Evolutionary conservation across 2,113 vertebrate genomes (phyloP), one percentile per base, ranked within the genome.

Genomic region (Oreotrochilus melanogaster): DNA sequence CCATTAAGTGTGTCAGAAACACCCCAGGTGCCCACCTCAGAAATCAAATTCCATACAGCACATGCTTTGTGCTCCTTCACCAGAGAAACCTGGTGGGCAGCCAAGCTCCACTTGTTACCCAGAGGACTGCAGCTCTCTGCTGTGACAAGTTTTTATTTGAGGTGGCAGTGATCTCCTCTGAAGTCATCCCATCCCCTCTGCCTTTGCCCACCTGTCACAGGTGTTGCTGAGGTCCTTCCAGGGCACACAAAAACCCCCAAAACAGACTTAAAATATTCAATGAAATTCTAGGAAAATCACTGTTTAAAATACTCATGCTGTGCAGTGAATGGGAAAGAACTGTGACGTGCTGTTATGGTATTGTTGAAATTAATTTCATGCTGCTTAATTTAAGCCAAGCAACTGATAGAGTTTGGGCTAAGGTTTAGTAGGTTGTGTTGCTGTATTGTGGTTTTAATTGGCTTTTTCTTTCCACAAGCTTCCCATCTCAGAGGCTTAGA

Each of bases 331-430:
- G 71, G 89, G 60, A 72, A 85, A 42, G 85, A 35, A 45, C 19
- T 33, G 45, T 33, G 37, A 39, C 18, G 1, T 10, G 33, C 61
- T 87, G 80, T 70, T 84, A 89, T 15, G 70, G 82, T 42, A 73
- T 5, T 90, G 64, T 2, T 85, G 78, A 61, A 89, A 95, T 35
- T 15, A 95, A 94, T 71, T 60, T 80, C 81, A 43, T 2, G 30
- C 86, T 92, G 91, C 62, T 89, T 86, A 28, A 92, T 65, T 92
- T 67, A 25, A 96, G 42, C 61, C 94, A 85, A 75, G 85, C 70
- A 30, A 53, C 62, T 24, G 66, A 72, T 43, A 28, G 64, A 67
- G 76, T 75, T 33, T 73, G 73, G 92, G 82, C 60, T 75, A 18
- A 57, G 18, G 21, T 12, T 92, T 56, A 73, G 5, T 24, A 13